Conservation (phyloP, 1,140 invertebrate species). For the Brachionus rubens region DNA sequence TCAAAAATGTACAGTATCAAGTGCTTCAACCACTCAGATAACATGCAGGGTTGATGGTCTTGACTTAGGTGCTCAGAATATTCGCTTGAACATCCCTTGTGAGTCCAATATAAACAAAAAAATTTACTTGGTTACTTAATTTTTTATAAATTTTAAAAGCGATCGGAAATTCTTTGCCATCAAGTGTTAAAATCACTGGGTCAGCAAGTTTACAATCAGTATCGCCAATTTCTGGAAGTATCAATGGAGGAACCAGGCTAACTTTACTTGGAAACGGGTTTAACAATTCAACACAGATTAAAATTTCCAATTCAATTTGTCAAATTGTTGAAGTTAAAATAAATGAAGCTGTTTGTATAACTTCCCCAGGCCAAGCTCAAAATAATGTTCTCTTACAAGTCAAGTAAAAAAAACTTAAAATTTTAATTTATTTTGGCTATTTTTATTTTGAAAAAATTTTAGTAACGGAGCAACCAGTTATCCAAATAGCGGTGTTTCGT, state of each 20-base stretch:
- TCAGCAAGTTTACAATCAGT: constrained; percentile 4
- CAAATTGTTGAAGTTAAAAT: not conserved
- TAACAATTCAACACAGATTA: not conserved
- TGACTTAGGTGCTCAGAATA: not conserved
- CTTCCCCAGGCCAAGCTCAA: not conserved
- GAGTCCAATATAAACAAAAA: too few species aligned
- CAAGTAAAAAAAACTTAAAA: too few species aligned
- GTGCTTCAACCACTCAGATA: constrained; percentile 44
- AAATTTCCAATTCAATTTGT: not conserved
- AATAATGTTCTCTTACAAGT: not conserved
- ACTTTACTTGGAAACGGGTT: constrained; percentile 53
- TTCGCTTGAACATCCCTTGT: not conserved
- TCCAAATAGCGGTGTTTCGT: constrained; percentile 50
- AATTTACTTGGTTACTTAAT: too few species aligned
- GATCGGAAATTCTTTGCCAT: not conserved
- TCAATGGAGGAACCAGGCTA: constrained; percentile 52
- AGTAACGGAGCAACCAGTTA: constrained; percentile 12
- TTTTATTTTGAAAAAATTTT: too few species aligned
- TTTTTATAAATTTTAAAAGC: not conserved
- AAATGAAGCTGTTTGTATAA: not conserved
- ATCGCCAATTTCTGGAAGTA: not conserved
- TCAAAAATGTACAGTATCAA: constrained; percentile 34
- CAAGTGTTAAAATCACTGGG: not conserved
- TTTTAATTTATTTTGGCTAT: too few species aligned
- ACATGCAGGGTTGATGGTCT: not conserved